Evolutionary conservation across 2,888 invertebrate species (phyloP).

Genomic region (Pharmacophagus antenor): DNA sequence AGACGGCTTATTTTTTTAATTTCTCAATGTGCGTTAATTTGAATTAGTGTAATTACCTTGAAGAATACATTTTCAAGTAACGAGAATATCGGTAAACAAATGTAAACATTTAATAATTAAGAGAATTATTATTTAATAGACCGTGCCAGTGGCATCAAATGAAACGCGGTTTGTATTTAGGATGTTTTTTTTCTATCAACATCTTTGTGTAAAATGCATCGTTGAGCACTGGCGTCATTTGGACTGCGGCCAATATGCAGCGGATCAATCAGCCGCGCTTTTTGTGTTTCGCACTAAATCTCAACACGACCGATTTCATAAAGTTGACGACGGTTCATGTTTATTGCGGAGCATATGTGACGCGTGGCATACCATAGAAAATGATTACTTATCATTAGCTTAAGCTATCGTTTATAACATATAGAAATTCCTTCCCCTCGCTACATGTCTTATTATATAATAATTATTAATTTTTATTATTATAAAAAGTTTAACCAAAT

Average conservation of each 20-base stretch:
- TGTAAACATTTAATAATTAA: no score
- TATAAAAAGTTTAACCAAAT: neutral
- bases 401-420: neutral
- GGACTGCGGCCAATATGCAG: constrained; percentile 19
- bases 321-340: constrained; percentile 18
- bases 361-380: neutral
- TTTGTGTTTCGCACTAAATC: constrained; percentile 14
- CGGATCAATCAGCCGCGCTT: constrained; percentile 26
- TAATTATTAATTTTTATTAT: neutral
- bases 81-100: no score
- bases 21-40: no score
- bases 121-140: neutral
- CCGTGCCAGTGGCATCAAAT: neutral
- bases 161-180: neutral
- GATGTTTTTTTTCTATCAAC: constrained; percentile 7
- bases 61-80: no score
- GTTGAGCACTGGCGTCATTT: constrained; percentile 19
- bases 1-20: no score
- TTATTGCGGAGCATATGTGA: constrained; percentile 8
- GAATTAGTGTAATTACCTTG: no score
- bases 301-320: constrained; percentile 14
- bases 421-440: neutral
- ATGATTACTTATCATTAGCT: neutral
- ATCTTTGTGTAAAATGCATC: constrained; percentile 17
- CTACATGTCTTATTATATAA: neutral